Evolutionary conservation across 2,888 invertebrate species (phyloP).

Genomic region (Drosophila meridiana): DNA sequence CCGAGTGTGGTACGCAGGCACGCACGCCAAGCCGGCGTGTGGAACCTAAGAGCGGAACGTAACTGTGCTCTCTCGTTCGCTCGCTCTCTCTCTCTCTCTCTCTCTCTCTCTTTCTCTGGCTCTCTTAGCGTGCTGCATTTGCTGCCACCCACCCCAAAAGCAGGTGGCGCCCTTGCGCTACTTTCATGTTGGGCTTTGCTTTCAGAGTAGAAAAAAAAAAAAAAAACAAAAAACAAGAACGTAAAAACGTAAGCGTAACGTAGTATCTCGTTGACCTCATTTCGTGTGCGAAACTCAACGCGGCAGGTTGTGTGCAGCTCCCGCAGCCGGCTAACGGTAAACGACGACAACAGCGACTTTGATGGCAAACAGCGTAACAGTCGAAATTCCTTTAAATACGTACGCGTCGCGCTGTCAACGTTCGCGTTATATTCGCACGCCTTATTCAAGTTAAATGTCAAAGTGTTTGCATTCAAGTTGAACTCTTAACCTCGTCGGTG

Average conservation of each 20-base stretch:
- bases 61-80: background rate
- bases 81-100: background rate
- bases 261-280: conserved; percentile 83
- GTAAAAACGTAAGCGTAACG: conserved; percentile 46
- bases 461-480: conserved; percentile 57
- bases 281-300: conserved; percentile 83
- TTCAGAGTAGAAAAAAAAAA: background rate
- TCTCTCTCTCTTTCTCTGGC: background rate
- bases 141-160: conserved; percentile 65
- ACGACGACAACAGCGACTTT: conserved; percentile 11
- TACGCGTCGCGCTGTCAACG: conserved; percentile 1
- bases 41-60: conserved; percentile 52
- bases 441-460: conserved; percentile 55
- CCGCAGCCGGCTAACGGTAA: conserved; percentile 26
- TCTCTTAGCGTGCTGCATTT: conserved; percentile 21
- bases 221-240: background rate
- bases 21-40: conserved; percentile 56
- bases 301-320: conserved; percentile 80
- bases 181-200: conserved; percentile 57
- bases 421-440: conserved; percentile 2
- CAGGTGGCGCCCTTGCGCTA: conserved; percentile 79
- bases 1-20: conserved; percentile 32
- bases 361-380: conserved; percentile 11
- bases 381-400: conserved; percentile 20
- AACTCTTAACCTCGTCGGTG: conserved; percentile 42